Evolutionary conservation across 2,113 vertebrate genomes (phyloP).

Genomic region (Leptobrachium ailaonicum): DNA sequence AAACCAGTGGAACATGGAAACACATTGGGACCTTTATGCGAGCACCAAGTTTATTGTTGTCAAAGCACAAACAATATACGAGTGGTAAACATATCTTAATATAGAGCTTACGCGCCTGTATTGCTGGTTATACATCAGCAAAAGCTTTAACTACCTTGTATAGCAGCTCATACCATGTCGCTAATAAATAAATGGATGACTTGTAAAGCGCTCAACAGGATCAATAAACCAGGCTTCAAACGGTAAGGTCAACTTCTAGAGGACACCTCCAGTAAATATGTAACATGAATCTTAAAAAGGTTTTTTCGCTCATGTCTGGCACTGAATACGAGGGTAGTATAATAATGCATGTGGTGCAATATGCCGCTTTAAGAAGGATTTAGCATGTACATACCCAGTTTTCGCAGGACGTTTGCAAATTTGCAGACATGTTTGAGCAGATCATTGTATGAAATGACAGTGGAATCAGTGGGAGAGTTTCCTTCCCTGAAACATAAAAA

Average conservation of each 20-base stretch:
- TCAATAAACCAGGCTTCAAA: background rate
- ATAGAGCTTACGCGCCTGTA: no score
- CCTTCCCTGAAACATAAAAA: slow-evolving; percentile 68
- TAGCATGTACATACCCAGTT: slow-evolving; percentile 64
- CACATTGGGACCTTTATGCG: no score
- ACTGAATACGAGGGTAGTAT: background rate
- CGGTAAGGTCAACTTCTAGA: background rate
- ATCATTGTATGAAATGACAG: slow-evolving; percentile 69
- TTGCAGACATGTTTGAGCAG: slow-evolving; percentile 73
- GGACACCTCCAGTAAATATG: background rate
- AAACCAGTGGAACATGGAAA: no score
- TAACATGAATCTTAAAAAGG: background rate
- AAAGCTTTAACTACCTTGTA: background rate
- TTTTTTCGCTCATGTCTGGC: background rate
- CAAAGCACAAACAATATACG: no score
- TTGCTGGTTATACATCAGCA: background rate
- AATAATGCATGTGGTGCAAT: no score
- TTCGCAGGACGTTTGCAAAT: slow-evolving; percentile 71
- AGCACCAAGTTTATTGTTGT: no score
- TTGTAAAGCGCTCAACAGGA: background rate
- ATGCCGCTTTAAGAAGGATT: background rate
- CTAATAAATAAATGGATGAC: background rate
- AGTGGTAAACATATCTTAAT: no score
- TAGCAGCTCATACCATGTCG: background rate
- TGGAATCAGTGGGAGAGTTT: slow-evolving; percentile 68